A percentile compares a stretch with the other conserved stretches of the same genome.
Evolutionary conservation across 2,113 vertebrate genomes (phyloP).

Genomic region (Aldabrachelys gigantea): DNA sequence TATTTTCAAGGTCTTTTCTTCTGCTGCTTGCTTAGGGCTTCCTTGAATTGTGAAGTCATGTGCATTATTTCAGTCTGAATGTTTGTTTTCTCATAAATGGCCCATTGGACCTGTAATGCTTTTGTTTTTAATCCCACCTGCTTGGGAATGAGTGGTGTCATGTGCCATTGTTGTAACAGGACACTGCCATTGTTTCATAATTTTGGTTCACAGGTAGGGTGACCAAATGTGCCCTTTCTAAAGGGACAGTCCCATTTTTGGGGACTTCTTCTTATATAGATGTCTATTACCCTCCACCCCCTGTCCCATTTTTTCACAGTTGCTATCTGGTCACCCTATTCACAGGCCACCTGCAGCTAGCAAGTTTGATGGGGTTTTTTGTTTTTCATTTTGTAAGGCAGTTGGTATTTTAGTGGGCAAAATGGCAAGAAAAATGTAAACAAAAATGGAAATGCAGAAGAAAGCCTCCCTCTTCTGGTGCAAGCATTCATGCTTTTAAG

Average conservation of each 20-base stretch:
- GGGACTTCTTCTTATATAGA: too few species aligned
- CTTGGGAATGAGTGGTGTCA: neutral
- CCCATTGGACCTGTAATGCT: accelerated
- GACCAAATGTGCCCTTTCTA: too few species aligned
- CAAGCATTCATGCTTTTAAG: neutral
- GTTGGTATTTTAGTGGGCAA: neutral
- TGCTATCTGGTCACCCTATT: neutral
- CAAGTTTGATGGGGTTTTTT: neutral
- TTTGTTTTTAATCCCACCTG: accelerated
- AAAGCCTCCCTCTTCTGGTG: neutral
- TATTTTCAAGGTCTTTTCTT: neutral
- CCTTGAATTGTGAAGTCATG: neutral
- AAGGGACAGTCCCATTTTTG: too few species aligned
- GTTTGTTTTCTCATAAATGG: neutral
- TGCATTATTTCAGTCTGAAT: neutral
- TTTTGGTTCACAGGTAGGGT: neutral
- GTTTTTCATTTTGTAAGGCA: neutral
- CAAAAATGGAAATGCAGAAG: neutral
- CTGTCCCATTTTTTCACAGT: too few species aligned
- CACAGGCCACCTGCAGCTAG: neutral
- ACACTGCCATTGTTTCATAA: neutral
- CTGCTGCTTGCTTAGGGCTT: neutral
- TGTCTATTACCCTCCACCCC: too few species aligned
- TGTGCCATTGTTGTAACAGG: neutral
- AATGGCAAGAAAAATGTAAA: neutral